Conservation (phyloP, 1,140 invertebrate genomes). For the Eupeodes corollae region DNA sequence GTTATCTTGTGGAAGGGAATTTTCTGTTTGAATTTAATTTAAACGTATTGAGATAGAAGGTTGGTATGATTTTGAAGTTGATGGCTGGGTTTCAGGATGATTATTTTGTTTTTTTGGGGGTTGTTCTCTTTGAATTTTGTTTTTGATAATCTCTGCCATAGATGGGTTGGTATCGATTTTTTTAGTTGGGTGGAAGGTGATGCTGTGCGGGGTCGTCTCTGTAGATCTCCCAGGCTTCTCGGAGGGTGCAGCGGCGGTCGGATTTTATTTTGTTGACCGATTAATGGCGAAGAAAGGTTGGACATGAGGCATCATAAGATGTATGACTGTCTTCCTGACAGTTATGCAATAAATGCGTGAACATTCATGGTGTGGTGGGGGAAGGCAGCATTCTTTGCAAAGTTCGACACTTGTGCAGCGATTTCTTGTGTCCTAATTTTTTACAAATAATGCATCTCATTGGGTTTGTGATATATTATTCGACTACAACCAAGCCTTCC, state of each 20-base stretch:
- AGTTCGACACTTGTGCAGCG: not conserved
- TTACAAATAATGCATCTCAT: not conserved
- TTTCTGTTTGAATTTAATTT: too few relatives aligned
- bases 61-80: too few relatives aligned
- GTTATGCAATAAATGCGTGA: not conserved
- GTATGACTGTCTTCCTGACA: not conserved
- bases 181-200: too few relatives aligned
- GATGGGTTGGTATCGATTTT: too few relatives aligned
- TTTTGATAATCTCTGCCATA: too few relatives aligned
- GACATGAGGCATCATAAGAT: not conserved
- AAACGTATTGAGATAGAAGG: too few relatives aligned
- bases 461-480: not conserved
- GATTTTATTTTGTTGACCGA: conserved; percentile 2
- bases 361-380: not conserved
- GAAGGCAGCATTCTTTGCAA: conserved; percentile 2
- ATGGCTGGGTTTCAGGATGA: too few relatives aligned
- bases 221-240: conserved; percentile 2
- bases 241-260: not conserved
- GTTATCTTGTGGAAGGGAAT: too few relatives aligned
- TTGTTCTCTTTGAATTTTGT: too few relatives aligned
- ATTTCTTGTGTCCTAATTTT: conserved; percentile 1
- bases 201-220: not conserved
- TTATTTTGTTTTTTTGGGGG: too few relatives aligned
- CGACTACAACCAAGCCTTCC: not conserved
- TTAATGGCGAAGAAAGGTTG: not conserved